Base-by-base conservation (phyloP, 2,888 invertebrate species). In the Eristalinus sepulchralis region DNA sequence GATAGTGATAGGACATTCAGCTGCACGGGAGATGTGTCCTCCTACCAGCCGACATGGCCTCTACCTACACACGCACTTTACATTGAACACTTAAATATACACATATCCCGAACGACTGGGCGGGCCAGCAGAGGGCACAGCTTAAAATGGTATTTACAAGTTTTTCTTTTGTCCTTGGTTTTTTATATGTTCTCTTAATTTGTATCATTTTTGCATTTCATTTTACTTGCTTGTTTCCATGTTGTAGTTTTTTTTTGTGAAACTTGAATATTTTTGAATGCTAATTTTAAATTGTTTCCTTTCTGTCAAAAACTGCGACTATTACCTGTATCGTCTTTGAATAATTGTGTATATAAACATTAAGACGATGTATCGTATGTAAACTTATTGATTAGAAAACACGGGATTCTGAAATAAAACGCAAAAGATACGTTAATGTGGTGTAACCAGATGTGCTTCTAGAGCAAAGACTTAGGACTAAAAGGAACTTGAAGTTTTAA, bases 121-220 rank as follows among this genome's bases (percentile, higher is more conserved):
- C 27, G 17, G 17, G 47, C 17, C 66, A 39, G 78, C 75, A 66
- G 70, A 76, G 33, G 62, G 62, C 62, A 77, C 39, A 31, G 64
- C 73, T 83, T 71, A 66, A 63, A 86, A 86, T 75, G 86, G 86
- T 86, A 86, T 86, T 82, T 75, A 67, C 22, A 76, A 71, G 13
- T 71, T 70, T 82, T 71, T 57, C 9, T 59, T 75, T 87, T 79
- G 24, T 70, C 13, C 47, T 64, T 33, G 72, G 63, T 63, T 77
- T 53, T n/a, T 68, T 66, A 31, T 13, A 59, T 33, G 47, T 75
- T 34, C 63, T 57, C 22, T 57, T 57, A 39, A 34, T 39, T 66
- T 70, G 59, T 36, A 47, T 8, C 17, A 1, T 47, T 47, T 47
- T 22, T 70, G 24, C 27, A 0, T 47, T 55, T 27, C 34, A 22